These are phyloP conservation scores for Syngnathus acus DNA, from an alignment of 2,797 vertebrate genomes.

Conservation along the genomic window DNA sequence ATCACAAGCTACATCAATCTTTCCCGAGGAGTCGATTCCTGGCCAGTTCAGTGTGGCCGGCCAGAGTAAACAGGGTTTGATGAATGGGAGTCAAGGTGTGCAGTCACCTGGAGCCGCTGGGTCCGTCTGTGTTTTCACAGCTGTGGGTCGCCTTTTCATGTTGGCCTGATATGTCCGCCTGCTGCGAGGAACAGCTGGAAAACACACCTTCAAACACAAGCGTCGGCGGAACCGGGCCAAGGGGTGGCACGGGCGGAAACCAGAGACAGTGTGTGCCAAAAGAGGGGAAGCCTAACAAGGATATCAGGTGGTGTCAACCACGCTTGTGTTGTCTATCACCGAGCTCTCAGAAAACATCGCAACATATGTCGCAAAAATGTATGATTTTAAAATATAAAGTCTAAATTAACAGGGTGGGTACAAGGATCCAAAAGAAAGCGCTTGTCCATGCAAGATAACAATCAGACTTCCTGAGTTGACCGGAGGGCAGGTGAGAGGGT, in stretches of 20 bases:
- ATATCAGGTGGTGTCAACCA: not conserved
- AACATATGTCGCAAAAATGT: not conserved
- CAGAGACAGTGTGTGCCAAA: slow-evolving; percentile 57
- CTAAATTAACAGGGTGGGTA: not conserved
- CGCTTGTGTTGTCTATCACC: not conserved
- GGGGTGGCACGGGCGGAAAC: slow-evolving; percentile 60
- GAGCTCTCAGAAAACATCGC: not conserved
- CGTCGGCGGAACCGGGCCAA: not conserved
- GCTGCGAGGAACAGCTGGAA: slow-evolving; percentile 67
- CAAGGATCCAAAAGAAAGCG: slow-evolving; percentile 30
- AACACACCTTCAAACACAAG: slow-evolving; percentile 62
- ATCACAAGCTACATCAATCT: slow-evolving; percentile 70
- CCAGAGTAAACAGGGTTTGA: slow-evolving; percentile 87
- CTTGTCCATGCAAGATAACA: slow-evolving; percentile 53
- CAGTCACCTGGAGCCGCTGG: slow-evolving; percentile 89
- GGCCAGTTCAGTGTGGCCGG: slow-evolving; percentile 72
- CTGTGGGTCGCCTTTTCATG: slow-evolving; percentile 63
- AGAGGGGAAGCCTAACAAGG: not conserved
- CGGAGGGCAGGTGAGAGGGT: slow-evolving; percentile 35
- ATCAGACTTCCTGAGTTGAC: slow-evolving; percentile 52
- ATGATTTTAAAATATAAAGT: slow-evolving; percentile 47
- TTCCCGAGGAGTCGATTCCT: slow-evolving; percentile 77
- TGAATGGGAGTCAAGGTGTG: slow-evolving; percentile 92
- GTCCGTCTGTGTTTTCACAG: slow-evolving; percentile 84
- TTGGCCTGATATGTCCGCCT: slow-evolving; percentile 25